Base-by-base conservation (phyloP, 2,888 invertebrate species). In the Itoplectis maculator region DNA sequence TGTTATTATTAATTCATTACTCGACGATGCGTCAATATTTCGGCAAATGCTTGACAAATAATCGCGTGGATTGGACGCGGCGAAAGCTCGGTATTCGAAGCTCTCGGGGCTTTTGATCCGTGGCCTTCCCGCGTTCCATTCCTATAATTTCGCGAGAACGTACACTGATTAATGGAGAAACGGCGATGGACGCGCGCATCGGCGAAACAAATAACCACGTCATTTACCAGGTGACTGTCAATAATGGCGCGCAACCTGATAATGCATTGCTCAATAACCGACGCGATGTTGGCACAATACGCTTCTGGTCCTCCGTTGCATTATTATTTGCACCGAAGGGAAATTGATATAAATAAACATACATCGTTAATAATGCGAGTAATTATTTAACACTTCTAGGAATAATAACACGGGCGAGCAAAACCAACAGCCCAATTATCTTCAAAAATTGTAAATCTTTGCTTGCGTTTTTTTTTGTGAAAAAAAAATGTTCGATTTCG, bases 111-210 rank as follows among this genome's bases (percentile, higher is more conserved):
- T 61, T 15, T 61, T 45, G 49, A 68, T 51, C 29, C 15, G 42
- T 29, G 47, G 40, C 29, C 69, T 35, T 37, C 18, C 18, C 54
- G 20, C 8, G 8, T 18, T 5, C 3, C 29, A 45, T 70, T 70
- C 29, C 49, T 4, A 73, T 40, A 40, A 15, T 13, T 40, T 76
- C 66, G 29, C 70, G 35, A 42, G 37, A 23, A 29, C 47, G 49
- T 73, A 29, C 51, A 18, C 13, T n/a, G 72, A 73, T 77, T 77
- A 73, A 68, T 72, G 59, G 29, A 66, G 49, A 69, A 45, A 63
- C 61, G 15, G 11, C 37, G 45, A 63, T 68, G 20, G 40, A 45
- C 54, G 37, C n/a, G n/a, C n/a, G n/a, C 11, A 73, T 15, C 13
- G 29, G 15, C 23, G 35, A 76, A 76, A 49, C 37, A 45, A 65